These are phyloP conservation scores for Synergus itoensis DNA, from an alignment of 2,888 invertebrate species.

Conservation along the genomic window DNA sequence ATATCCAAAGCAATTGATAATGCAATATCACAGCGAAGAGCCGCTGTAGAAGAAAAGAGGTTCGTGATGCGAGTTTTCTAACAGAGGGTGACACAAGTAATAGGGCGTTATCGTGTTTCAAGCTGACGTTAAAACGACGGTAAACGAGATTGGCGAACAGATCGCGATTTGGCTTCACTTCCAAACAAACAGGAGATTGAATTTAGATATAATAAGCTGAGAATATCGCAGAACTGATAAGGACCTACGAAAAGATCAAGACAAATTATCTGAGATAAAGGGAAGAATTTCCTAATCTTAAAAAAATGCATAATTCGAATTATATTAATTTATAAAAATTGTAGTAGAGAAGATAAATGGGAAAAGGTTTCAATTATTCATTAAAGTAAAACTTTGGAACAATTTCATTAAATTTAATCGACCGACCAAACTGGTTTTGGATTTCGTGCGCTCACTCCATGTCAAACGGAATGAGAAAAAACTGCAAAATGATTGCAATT, in stretches of 20 bases:
- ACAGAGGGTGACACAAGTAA: background rate
- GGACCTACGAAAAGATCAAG: background rate
- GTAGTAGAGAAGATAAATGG: background rate
- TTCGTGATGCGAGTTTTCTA: slow-evolving; percentile 3
- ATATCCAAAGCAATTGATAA: background rate
- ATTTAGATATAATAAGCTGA: background rate
- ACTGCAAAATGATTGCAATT: slow-evolving; percentile 31
- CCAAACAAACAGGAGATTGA: background rate
- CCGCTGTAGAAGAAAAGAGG: background rate
- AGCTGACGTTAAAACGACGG: background rate
- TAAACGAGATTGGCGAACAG: slow-evolving; percentile 1
- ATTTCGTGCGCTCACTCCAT: background rate
- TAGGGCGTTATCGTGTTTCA: slow-evolving; percentile 4
- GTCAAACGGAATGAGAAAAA: slow-evolving; percentile 23
- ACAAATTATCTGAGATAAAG: background rate
- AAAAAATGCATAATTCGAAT: background rate
- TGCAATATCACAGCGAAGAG: background rate
- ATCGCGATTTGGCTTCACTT: slow-evolving; percentile 15
- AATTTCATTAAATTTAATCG: background rate
- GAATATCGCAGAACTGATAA: background rate
- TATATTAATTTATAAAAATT: background rate
- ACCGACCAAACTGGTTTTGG: background rate
- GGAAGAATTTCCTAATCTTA: background rate
- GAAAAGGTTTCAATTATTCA: background rate
- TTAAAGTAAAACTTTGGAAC: background rate